Evolutionary conservation across 2,797 vertebrate species (phyloP), one percentile per base, ranked within the genome.

Genomic region (Acipenser transmontanus): DNA sequence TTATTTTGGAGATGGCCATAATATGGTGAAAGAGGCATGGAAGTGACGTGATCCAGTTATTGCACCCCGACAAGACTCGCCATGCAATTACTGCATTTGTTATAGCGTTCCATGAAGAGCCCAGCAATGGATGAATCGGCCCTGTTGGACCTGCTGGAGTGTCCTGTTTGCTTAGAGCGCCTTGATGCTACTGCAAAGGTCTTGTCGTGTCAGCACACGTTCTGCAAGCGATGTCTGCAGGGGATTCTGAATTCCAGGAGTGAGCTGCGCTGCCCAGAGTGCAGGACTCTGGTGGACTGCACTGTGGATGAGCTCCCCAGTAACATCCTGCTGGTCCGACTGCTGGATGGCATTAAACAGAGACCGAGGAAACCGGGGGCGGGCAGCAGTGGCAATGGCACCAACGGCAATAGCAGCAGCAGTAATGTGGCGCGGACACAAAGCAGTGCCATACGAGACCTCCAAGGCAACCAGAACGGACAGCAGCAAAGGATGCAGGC

Each of bases 271-370:
- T 99, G 97, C 78, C 97, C 97, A 0, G 97, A 99, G 84, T 99
- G 97, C 80, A 89, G 97, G 74, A 98, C 95, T 17, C 81, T 99
- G 17, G 97, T 98, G 73, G 95, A 95, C 78, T 94, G 93, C 0
- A 82, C 88, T 0, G 97, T 99, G 50, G 97, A 99, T 0, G 95
- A 98, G 63, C 93, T 99, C 61, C 97, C 97, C 50, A 98, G 93
- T 85, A 99, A 99, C 77, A 99, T 99, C 81, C 87, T 99, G 62
- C 93, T 99, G 2, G 97, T 99, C 67, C 90, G 97, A 69, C 91
- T 99, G 62, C 85, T 99, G 82, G 97, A 99, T 51, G 97, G 97
- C 71, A 99, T 99, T 89, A 98, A 96, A 77, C 97, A 99, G 82
- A 92, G 94, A 70, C 97, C 97, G 49, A 86, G 94, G 17, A 91